Evolutionary conservation across 2,888 invertebrate genomes (phyloP), one percentile per base, ranked within the genome.

Genomic region (Diplolepis rosae): DNA sequence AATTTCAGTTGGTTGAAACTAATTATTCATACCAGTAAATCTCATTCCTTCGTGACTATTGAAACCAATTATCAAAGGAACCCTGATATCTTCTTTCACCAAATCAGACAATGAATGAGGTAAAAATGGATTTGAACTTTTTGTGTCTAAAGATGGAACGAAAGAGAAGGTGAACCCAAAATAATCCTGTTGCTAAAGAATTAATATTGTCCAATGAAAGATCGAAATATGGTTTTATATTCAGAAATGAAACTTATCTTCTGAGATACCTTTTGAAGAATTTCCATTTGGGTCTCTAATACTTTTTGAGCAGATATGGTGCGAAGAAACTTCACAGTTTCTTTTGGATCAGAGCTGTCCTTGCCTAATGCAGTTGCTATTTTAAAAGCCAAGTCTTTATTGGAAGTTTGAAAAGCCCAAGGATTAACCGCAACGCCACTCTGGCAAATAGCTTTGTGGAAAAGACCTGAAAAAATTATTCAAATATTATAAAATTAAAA

Each of bases 21-120:
- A 52, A 30, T 27, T n/a, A 4, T 3, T 35, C 22, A n/a, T 22
- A 35, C 45, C 45, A 56, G 7, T 61, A 7, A 7, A n/a, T 7
- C 2, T 90, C 69, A 28, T 91, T 13, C 91, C 91, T 82, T 92
- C 92, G 32, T 90, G 87, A 27, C 88, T 86, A 73, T 90, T 90
- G 76, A 89, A 89, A 1, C 92, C 92, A 28, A 89, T 81, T 75
- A 92, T 88, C n/a, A 88, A 87, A 0, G 92, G 92, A 1, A 92
- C 90, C 82, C 90, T 90, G 11, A 90, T 77, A 42, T 85, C 86
- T 0, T 75, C 67, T 22, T 83, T 73, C 1, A 65, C 45, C 68
- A 89, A 87, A 35, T 82, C 81, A n/a, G 82, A 76, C 18, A 88
- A 39, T 4, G 88, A 84, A 65, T 84, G 48, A 0, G 90, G 89